phyloP scores from a whole-genome alignment of 2,888 invertebrate genomes.

The Eupithecia vulgata region DNA sequence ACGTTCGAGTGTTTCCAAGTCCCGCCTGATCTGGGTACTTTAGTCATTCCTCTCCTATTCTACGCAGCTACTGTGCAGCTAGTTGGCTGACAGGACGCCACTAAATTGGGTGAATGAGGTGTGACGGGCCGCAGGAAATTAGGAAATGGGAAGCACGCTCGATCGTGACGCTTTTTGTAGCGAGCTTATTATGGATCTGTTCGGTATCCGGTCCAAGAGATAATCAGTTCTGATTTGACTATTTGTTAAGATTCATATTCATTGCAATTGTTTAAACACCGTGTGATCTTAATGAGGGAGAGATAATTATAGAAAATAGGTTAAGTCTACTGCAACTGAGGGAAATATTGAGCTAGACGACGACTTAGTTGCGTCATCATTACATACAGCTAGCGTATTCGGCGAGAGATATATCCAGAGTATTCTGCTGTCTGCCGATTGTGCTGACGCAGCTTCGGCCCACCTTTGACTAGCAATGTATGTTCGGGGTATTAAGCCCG shows the following conservation, averaged over 20 bases:
- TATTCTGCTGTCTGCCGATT: background rate
- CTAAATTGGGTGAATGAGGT: conserved; percentile 64
- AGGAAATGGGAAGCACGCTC: conserved; percentile 67
- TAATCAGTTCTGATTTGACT: conserved; percentile 35
- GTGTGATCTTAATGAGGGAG: background rate
- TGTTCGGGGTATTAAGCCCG: too few relatives aligned
- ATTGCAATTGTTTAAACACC: background rate
- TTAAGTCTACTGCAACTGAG: background rate
- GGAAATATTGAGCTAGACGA: background rate
- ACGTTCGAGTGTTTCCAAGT: background rate
- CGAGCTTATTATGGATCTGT: conserved; percentile 49
- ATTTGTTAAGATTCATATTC: conserved; percentile 30
- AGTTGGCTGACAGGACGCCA: conserved; percentile 51
- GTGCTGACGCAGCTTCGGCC: too few relatives aligned
- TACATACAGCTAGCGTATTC: background rate
- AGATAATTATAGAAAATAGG: background rate
- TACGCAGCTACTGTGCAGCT: conserved; percentile 19
- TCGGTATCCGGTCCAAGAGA: conserved; percentile 37
- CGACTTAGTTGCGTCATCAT: background rate
- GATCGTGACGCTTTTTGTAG: conserved; percentile 46
- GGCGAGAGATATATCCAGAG: background rate
- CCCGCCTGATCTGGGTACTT: background rate
- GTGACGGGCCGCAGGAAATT: conserved; percentile 68
- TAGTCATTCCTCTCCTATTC: background rate
- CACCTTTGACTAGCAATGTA: too few relatives aligned